Evolutionary conservation across 2,888 invertebrate species (phyloP).

Genomic region (Vesta saturnalis): DNA sequence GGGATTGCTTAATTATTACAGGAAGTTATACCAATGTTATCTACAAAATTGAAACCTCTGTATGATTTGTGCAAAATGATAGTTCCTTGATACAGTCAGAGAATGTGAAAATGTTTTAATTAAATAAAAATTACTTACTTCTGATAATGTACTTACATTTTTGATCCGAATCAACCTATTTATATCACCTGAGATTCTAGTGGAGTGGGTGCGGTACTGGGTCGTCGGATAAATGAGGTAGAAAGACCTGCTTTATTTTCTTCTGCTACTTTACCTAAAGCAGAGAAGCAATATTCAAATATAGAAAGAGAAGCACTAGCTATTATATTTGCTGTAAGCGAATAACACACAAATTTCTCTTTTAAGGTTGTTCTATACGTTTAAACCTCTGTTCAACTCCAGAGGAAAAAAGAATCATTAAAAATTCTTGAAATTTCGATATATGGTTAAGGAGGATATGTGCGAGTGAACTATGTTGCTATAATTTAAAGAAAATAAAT

Average conservation of each 20-base stretch:
- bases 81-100: not conserved
- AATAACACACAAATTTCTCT: too few species aligned
- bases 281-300: not conserved
- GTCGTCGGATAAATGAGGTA: conserved; percentile 14
- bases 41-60: not conserved
- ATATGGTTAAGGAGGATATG: too few species aligned
- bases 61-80: not conserved
- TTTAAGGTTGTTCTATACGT: too few species aligned
- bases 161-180: not conserved
- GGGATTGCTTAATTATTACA: not conserved
- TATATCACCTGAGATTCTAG: not conserved
- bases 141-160: not conserved
- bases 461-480: too few species aligned
- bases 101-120: not conserved
- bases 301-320: not conserved
- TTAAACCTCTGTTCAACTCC: too few species aligned
- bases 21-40: not conserved
- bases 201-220: not conserved
- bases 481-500: too few species aligned
- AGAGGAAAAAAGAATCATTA: too few species aligned
- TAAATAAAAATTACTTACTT: conserved; percentile 3
- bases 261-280: not conserved
- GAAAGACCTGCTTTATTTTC: not conserved
- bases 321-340: not conserved
- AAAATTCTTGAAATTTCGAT: too few species aligned